Percentiles rank a stretch among this genome's conserved stretches.
Evolutionary conservation across 2,797 vertebrate species (phyloP).

Genomic region (Alfaro cultratus): DNA sequence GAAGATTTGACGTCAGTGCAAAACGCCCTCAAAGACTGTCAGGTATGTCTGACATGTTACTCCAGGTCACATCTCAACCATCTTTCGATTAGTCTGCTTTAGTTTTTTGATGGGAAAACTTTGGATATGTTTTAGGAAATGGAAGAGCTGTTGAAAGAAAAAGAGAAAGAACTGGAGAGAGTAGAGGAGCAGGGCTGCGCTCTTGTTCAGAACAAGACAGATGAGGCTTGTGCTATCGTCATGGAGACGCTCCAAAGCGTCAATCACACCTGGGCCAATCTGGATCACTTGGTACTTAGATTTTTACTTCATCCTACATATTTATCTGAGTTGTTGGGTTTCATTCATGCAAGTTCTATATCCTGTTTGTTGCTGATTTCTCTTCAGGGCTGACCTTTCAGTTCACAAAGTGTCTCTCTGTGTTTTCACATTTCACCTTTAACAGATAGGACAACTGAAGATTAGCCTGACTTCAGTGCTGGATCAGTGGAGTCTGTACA

Average conservation of each 20-base stretch:
- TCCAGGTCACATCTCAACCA: neutral
- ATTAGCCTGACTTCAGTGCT: slow-evolving; percentile 86
- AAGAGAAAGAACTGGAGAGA: slow-evolving; percentile 93
- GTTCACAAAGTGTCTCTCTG: neutral
- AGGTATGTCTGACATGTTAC: slow-evolving; percentile 75
- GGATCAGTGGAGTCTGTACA: slow-evolving; percentile 93
- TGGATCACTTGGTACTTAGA: slow-evolving; percentile 87
- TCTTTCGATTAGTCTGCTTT: neutral
- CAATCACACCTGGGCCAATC: slow-evolving; percentile 89
- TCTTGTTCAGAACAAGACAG: slow-evolving; percentile 91
- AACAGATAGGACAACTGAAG: slow-evolving; percentile 89
- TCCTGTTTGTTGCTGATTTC: neutral
- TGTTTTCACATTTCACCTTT: slow-evolving; percentile 6
- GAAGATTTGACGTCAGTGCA: slow-evolving; percentile 93
- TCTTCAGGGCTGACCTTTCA: neutral
- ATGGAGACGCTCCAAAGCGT: slow-evolving; percentile 86
- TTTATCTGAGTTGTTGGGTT: slow-evolving; percentile 3
- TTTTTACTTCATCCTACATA: slow-evolving; percentile 4
- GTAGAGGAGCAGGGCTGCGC: slow-evolving; percentile 89
- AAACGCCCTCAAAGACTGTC: slow-evolving; percentile 92
- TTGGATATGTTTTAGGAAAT: slow-evolving; percentile 84
- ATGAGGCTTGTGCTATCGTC: slow-evolving; percentile 85
- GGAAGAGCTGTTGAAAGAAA: slow-evolving; percentile 89
- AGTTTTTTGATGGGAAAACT: slow-evolving; percentile 14
- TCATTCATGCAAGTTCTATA: neutral